Evolutionary conservation across 2,888 invertebrate species (phyloP).

Genomic region (Cephus sareptanus): DNA sequence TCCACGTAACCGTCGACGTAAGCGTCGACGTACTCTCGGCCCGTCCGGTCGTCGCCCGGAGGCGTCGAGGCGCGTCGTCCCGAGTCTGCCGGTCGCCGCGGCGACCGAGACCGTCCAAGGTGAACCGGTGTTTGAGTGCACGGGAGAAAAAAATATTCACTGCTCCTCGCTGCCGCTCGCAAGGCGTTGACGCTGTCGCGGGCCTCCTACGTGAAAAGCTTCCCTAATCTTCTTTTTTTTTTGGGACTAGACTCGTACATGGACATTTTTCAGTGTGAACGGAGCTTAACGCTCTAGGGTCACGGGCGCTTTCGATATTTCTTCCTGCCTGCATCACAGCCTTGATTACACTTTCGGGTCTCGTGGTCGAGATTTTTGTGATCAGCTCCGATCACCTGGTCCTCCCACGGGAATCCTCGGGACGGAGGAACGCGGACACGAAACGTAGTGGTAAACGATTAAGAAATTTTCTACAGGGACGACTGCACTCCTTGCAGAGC

Average conservation of each 20-base stretch:
- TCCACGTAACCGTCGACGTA: constrained; percentile 15
- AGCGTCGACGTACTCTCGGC: not conserved
- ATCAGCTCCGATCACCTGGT: not conserved
- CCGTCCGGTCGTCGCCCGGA: constrained; percentile 5
- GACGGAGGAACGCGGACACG: not conserved
- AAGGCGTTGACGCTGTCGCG: not conserved
- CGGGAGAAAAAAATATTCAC: constrained; percentile 27
- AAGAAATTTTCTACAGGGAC: not conserved
- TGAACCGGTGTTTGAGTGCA: constrained; percentile 55
- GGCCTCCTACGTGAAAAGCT: not conserved
- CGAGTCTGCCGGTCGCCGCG: constrained; percentile 18
- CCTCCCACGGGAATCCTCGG: not conserved
- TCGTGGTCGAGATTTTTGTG: not conserved
- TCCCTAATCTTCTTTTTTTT: not conserved
- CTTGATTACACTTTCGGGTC: not conserved
- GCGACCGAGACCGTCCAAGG: constrained; percentile 54
- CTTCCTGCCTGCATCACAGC: not conserved
- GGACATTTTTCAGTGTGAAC: not conserved
- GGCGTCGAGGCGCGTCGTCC: constrained; percentile 15
- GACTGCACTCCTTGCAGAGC: not conserved
- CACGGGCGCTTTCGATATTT: not conserved
- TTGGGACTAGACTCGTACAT: not conserved
- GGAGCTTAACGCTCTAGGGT: not conserved
- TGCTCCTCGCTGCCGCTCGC: not conserved
- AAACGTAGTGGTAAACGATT: not conserved